Evolutionary conservation across 1,140 invertebrate species (phyloP).

Genomic region (Doryteuthis pealeii): DNA sequence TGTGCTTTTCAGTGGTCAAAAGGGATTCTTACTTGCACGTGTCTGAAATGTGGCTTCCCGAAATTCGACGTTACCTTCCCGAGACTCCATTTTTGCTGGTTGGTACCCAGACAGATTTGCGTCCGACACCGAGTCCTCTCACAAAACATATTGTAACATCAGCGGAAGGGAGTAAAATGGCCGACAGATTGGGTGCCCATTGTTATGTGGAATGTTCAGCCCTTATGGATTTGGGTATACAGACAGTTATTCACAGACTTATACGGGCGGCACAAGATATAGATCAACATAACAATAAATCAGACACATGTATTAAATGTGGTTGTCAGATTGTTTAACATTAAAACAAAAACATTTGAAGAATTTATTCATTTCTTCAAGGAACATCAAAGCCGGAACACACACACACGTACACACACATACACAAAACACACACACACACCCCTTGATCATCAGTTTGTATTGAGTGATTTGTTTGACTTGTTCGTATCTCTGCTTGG

Average conservation of each 20-base stretch:
- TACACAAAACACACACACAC: too few species aligned
- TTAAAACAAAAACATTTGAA: neutral
- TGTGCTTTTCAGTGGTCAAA: conserved; percentile 98
- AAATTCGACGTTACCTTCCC: conserved; percentile 72
- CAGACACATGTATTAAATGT: neutral
- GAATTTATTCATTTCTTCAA: too few species aligned
- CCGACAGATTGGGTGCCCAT: conserved; percentile 71
- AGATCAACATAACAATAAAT: neutral
- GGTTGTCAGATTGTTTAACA: conserved; percentile 5
- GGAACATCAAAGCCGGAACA: too few species aligned
- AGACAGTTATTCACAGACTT: conserved; percentile 72
- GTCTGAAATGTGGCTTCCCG: conserved; percentile 75
- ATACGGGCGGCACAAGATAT: conserved; percentile 73
- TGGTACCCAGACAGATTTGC: conserved; percentile 51
- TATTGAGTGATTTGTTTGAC: too few species aligned
- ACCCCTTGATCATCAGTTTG: too few species aligned
- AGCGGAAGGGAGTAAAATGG: conserved; percentile 74
- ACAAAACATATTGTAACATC: conserved; percentile 64
- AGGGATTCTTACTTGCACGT: conserved; percentile 98
- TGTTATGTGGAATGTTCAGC: conserved; percentile 89
- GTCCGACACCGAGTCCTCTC: conserved; percentile 53
- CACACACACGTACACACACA: too few species aligned
- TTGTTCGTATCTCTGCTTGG: too few species aligned
- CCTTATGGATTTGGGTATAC: conserved; percentile 82
- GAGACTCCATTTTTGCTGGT: conserved; percentile 82